Percentiles rank a stretch among this genome's conserved stretches.
phyloP scores from a whole-genome alignment of 2,888 invertebrate species.

The Buathra laborator region DNA sequence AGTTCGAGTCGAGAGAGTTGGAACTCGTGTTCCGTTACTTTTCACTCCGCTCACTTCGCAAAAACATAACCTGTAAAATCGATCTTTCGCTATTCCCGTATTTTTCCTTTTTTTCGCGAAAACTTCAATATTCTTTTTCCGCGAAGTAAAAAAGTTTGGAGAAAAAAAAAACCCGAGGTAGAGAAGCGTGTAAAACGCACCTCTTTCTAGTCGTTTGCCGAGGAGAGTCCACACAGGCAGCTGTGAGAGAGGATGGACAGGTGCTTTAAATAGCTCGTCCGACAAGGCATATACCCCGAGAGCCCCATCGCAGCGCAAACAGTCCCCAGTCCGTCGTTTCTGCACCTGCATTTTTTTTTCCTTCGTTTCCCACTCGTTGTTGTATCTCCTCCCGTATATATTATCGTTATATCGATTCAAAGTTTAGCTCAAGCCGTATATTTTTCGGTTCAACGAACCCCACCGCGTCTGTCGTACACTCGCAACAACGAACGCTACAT shows the following conservation, averaged over 20 bases:
- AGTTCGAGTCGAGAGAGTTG: neutral
- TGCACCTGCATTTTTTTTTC: conserved; percentile 44
- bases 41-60: neutral
- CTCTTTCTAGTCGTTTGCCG: conserved; percentile 3
- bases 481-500: neutral
- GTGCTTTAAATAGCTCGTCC: conserved; percentile 64
- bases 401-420: conserved; percentile 37
- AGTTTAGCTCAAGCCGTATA: conserved; percentile 8
- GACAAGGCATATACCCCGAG: conserved; percentile 22
- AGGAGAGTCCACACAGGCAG: conserved; percentile 44
- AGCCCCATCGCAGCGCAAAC: neutral
- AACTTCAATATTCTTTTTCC: neutral
- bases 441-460: conserved; percentile 16
- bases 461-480: neutral
- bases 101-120: neutral
- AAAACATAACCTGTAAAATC: neutral
- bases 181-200: neutral
- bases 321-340: neutral
- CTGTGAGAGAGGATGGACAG: conserved; percentile 57
- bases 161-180: neutral
- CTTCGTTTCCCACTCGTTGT: neutral
- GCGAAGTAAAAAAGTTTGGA: neutral
- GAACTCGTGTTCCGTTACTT: neutral
- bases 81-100: neutral
- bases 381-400: neutral